Evolutionary conservation across 2,113 vertebrate genomes (phyloP).

Genomic region (Abramis brama): DNA sequence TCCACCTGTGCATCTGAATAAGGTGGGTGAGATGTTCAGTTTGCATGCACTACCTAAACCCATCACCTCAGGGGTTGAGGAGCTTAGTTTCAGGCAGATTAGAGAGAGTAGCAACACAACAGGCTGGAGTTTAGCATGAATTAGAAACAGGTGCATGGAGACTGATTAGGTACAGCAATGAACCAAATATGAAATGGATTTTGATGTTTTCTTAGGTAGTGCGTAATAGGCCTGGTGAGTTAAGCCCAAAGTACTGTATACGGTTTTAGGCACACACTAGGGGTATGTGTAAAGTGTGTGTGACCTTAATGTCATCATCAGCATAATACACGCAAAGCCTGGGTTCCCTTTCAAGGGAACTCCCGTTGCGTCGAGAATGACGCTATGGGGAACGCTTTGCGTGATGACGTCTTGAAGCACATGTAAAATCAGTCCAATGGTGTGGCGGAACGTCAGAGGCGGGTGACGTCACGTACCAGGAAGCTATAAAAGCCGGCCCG

Average conservation of each 20-base stretch:
- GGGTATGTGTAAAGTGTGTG: not conserved
- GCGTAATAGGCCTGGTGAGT: not conserved
- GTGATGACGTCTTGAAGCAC: too few species aligned
- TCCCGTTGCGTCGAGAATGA: too few species aligned
- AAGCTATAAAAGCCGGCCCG: too few species aligned
- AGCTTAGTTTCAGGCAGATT: slow-evolving; percentile 36
- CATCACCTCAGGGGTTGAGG: slow-evolving; percentile 2
- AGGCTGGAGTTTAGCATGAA: slow-evolving; percentile 10
- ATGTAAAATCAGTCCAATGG: too few species aligned
- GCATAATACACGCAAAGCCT: not conserved
- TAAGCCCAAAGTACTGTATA: not conserved
- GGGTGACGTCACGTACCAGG: too few species aligned
- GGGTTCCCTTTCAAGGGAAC: too few species aligned
- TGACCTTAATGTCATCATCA: not conserved
- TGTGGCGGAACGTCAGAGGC: too few species aligned
- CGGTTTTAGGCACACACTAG: too few species aligned
- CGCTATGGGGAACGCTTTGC: too few species aligned
- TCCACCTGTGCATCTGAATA: not conserved
- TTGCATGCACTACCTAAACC: slow-evolving; percentile 11
- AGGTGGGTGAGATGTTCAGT: not conserved
- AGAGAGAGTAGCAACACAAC: slow-evolving; percentile 1
- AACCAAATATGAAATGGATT: not conserved
- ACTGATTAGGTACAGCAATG: not conserved
- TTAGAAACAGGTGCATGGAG: slow-evolving; percentile 27
- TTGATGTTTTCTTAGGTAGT: not conserved